Evolutionary conservation across 2,113 vertebrate genomes (phyloP), one percentile per base, ranked within the genome.

Genomic region (Thinocorus orbignyianus): DNA sequence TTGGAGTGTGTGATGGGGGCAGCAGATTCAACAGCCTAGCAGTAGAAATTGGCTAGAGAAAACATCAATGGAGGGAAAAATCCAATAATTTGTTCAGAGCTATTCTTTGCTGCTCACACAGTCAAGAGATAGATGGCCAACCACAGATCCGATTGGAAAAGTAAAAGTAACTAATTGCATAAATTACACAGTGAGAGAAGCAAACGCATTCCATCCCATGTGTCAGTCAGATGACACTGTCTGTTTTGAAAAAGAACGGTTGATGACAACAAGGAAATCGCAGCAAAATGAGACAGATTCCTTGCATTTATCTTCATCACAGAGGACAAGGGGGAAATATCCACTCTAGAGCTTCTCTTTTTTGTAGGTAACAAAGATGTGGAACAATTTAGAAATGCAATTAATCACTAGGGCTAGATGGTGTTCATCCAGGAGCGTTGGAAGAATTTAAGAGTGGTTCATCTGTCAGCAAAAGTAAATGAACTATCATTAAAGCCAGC

Each of bases 241-340:
- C 22, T 60, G 42, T 62, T 94, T 73, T 74, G 52, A 80, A 89
- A 85, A 81, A 82, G 39, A 92, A 28, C 37, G 52, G 15, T 57
- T 69, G 33, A 60, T 31, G 31, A 91, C 91, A 87, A 95, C 70
- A 66, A 86, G 49, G 62, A 88, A 93, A 91, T 83, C 76, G 49
- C 20, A 81, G 65, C 33, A 95, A 95, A 93, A 92, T 44, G n/a
- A 74, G 88, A 84, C 13, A 5, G 74, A 74, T 91, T 85, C 39
- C 68, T 77, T 80, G 22, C n/a, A 54, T 92, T 89, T 87, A 25
- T 82, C 66, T 95, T 94, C 61, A 58, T 90, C 5, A 10, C 23
- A 42, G 52, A 86, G 57, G 71, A 72, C 39, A 81, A 88, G 25
- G 30, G 18, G 14, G 33, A 86, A 92, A 90, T 48, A 71, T 30